A percentile compares a stretch with the other conserved stretches of the same genome.
These are phyloP conservation scores for Eunapius fragilis DNA, from an alignment of 37 sponge, comb jelly and placozoan genomes.

Conservation along the genomic window DNA sequence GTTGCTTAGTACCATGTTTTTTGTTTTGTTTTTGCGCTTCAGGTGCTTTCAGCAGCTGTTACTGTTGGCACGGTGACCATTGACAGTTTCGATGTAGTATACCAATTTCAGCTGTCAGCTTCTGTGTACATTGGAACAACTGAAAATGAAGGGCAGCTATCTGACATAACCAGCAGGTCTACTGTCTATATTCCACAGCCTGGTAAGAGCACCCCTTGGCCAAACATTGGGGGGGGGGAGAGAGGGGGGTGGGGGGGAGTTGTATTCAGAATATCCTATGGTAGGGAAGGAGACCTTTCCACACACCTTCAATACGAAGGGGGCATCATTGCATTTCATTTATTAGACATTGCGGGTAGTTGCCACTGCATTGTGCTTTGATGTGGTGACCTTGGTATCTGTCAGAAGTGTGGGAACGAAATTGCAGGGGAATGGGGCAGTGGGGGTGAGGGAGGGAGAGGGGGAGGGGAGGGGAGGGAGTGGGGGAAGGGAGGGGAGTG, in stretches of 20 bases:
- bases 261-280: too few species aligned
- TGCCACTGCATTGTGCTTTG: too few species aligned
- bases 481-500: neutral
- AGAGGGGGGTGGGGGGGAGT: neutral
- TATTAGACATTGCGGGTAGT: too few species aligned
- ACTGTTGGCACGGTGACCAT: slow-evolving; percentile 19
- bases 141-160: slow-evolving; percentile 18
- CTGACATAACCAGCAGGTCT: slow-evolving; percentile 1
- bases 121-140: neutral
- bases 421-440: too few species aligned
- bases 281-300: too few species aligned
- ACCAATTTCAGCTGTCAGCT: slow-evolving; percentile 28
- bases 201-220: too few species aligned
- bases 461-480: neutral
- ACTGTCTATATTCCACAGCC: slow-evolving; percentile 24
- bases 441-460: too few species aligned
- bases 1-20: neutral
- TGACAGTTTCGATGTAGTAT: neutral
- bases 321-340: too few species aligned
- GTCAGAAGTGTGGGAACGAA: too few species aligned
- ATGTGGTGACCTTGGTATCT: too few species aligned
- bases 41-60: slow-evolving; percentile 1
- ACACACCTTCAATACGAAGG: too few species aligned
- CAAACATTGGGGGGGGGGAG: neutral
- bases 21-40: neutral